Base-by-base conservation (phyloP, 1,140 invertebrate genomes). In the Uloborus diversus region DNA sequence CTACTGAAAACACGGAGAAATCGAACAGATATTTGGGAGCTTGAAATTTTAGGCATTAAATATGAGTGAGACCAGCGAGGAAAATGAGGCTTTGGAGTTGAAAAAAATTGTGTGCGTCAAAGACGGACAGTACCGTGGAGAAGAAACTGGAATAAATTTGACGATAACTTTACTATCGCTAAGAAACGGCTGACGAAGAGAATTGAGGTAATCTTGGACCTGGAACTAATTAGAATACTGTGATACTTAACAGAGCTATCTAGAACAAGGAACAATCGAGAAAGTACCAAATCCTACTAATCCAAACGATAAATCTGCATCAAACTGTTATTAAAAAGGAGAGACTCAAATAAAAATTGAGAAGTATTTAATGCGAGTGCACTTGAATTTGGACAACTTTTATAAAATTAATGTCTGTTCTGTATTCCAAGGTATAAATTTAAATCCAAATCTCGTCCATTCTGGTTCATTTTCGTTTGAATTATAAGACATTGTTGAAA, bases 381-480 rank as follows among this genome's bases (percentile, higher is more conserved):
- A n/a, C n/a, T n/a, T n/a, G n/a, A n/a, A n/a, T n/a, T n/a, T n/a
- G n/a, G n/a, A n/a, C n/a, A n/a, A n/a, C n/a, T n/a, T n/a, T n/a
- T n/a, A n/a, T n/a, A n/a, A n/a, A n/a, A n/a, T n/a, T n/a, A n/a
- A n/a, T n/a, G n/a, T n/a, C n/a, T n/a, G n/a, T n/a, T n/a, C n/a
- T n/a, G n/a, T n/a, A n/a, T n/a, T n/a, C n/a, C n/a, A n/a, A n/a
- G 65, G 37, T 3, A 3, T 1, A n/a, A 49, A 53, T 30, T 32
- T 53, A 51, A 68, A 68, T 53, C 65, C 14, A 68, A 53, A 49
- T 49, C 17, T 53, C 17, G n/a, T n/a, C n/a, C n/a, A n/a, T n/a
- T n/a, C n/a, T n/a, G n/a, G n/a, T n/a, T n/a, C 28, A 28, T 28
- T 17, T 37, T 30, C 23, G 65, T 27, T 7, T 30, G 4, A 49